These are phyloP conservation scores for Sarcophaga rosellei DNA, from an alignment of 2,888 invertebrate genomes.

Conservation along the genomic window DNA sequence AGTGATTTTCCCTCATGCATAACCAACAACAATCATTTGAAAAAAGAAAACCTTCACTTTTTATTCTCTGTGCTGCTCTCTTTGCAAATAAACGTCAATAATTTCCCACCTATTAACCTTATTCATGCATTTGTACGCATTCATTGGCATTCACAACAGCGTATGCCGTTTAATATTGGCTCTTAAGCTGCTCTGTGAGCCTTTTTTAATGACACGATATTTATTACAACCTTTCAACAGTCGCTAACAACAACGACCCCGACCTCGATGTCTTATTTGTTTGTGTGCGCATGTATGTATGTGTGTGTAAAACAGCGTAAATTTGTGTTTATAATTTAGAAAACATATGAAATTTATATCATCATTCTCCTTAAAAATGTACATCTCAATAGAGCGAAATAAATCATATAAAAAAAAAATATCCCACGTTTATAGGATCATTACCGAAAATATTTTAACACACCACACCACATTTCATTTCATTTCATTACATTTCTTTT, in stretches of 20 bases:
- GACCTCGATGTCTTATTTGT: neutral
- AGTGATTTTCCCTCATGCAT: too few relatives aligned
- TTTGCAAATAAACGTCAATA: neutral
- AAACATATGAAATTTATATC: constrained; percentile 56
- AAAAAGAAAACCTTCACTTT: too few relatives aligned
- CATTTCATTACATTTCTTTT: too few relatives aligned
- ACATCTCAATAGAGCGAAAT: constrained; percentile 18
- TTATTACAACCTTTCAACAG: constrained; percentile 41
- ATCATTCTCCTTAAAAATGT: neutral
- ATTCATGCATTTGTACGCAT: neutral
- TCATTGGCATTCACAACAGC: neutral
- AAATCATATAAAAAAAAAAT: neutral
- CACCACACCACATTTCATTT: too few relatives aligned
- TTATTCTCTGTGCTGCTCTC: too few relatives aligned
- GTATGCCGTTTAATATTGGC: constrained; percentile 15
- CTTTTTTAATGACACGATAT: constrained; percentile 31
- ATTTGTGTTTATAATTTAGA: constrained; percentile 9
- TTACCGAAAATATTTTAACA: too few relatives aligned
- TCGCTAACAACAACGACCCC: neutral
- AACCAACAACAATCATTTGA: too few relatives aligned
- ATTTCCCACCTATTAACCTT: constrained; percentile 10
- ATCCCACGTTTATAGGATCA: neutral
- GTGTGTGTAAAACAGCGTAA: neutral
- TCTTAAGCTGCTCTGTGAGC: neutral
- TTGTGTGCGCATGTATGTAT: neutral